Conservation (phyloP, 2,888 invertebrate species). For the Ctena decussata region DNA sequence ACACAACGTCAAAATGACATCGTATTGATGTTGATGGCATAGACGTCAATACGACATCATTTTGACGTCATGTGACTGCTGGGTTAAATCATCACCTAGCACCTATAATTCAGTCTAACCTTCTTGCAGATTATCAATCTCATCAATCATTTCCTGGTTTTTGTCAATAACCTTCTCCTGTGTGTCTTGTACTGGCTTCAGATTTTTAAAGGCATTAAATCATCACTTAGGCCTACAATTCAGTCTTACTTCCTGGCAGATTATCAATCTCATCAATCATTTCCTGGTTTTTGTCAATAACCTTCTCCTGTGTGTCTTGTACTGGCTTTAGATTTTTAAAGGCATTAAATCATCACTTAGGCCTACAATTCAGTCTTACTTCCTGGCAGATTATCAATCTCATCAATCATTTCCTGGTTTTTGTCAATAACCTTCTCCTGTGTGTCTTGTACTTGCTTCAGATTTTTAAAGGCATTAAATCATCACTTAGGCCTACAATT, state of each 20-base stretch:
- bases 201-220: too few species aligned
- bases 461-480: conserved; percentile 47
- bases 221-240: too few species aligned
- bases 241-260: conserved; percentile 63
- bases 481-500: too few species aligned
- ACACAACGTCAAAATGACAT: too few species aligned
- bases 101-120: too few species aligned
- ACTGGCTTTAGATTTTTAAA: conserved; percentile 59
- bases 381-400: conserved; percentile 59
- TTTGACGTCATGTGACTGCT: too few species aligned
- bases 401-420: conserved; percentile 54
- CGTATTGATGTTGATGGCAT: too few species aligned
- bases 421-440: conserved; percentile 53
- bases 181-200: conserved; percentile 57
- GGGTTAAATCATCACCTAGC: too few species aligned
- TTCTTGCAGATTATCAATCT: too few species aligned
- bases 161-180: conserved; percentile 54
- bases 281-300: conserved; percentile 51
- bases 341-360: conserved; percentile 51
- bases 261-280: conserved; percentile 51
- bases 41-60: too few species aligned
- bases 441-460: conserved; percentile 58
- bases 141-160: too few species aligned
- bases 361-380: conserved; percentile 69
- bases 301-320: conserved; percentile 57